Percentiles rank a stretch among this genome's conserved stretches.
These are phyloP conservation scores for Taeniopygia guttata DNA, from an alignment of 2,797 vertebrate species.

Conservation along the genomic window DNA sequence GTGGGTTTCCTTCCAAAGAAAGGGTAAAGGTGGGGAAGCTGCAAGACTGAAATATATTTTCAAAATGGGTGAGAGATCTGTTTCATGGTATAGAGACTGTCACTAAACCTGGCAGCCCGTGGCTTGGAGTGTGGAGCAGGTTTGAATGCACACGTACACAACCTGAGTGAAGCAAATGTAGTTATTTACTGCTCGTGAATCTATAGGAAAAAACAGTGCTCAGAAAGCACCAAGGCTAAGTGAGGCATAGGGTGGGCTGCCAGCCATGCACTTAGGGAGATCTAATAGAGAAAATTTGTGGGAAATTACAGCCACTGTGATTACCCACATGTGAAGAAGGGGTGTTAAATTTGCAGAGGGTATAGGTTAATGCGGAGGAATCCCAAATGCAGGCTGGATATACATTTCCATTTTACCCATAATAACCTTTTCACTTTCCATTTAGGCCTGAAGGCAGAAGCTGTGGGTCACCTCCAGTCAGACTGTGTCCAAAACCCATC, in stretches of 20 bases:
- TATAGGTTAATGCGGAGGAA: neutral
- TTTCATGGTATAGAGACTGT: neutral
- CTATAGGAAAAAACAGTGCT: neutral
- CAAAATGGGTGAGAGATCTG: neutral
- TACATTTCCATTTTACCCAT: neutral
- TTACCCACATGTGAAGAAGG: neutral
- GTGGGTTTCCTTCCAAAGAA: neutral
- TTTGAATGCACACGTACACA: accelerated
- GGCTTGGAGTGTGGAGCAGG: neutral
- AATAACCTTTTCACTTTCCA: neutral
- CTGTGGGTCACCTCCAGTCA: neutral
- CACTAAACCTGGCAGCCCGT: neutral
- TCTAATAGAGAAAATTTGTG: neutral
- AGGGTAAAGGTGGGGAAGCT: neutral
- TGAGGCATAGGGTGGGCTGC: neutral
- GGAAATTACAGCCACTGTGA: neutral
- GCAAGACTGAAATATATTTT: neutral
- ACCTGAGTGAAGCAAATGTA: neutral
- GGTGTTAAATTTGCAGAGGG: neutral
- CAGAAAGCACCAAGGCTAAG: neutral
- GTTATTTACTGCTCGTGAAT: neutral
- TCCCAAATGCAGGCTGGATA: neutral
- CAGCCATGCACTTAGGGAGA: neutral
- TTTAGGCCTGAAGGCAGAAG: neutral
- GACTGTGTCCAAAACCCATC: neutral